These are phyloP conservation scores for Zosterops lateralis DNA, from an alignment of 2,113 vertebrate species.

Conservation along the genomic window DNA sequence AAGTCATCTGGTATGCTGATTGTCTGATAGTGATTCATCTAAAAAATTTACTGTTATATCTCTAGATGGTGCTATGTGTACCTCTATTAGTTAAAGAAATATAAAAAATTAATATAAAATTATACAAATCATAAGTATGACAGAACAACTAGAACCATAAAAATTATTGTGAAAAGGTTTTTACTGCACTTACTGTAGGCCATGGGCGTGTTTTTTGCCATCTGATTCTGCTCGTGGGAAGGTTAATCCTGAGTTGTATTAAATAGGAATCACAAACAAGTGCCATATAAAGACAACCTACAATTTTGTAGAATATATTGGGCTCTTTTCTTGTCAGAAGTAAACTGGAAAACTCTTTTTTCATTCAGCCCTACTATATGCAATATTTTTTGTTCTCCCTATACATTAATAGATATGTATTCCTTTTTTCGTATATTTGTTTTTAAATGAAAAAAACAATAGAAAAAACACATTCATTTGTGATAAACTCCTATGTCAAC, in stretches of 20 bases:
- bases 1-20: slow-evolving; percentile 1
- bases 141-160: not conserved
- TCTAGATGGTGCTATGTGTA: slow-evolving; percentile 78
- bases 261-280: not conserved
- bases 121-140: not conserved
- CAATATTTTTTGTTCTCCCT: not conserved
- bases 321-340: not conserved
- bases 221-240: slow-evolving; percentile 22
- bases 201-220: not conserved
- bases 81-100: slow-evolving; percentile 2
- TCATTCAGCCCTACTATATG: not conserved
- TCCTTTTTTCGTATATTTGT: not conserved
- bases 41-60: slow-evolving; percentile 55
- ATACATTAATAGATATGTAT: not conserved
- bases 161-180: not conserved
- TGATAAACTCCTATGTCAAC: not conserved
- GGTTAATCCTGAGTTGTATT: not conserved
- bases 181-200: not conserved
- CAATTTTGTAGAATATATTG: not conserved
- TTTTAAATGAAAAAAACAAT: not conserved
- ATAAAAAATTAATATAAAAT: not conserved
- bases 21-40: not conserved
- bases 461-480: not conserved
- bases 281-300: not conserved
- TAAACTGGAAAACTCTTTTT: not conserved